Percentiles rank a stretch among this genome's conserved stretches.
Conservation (phyloP, 2,888 invertebrate genomes). For the Idaea biselata region DNA sequence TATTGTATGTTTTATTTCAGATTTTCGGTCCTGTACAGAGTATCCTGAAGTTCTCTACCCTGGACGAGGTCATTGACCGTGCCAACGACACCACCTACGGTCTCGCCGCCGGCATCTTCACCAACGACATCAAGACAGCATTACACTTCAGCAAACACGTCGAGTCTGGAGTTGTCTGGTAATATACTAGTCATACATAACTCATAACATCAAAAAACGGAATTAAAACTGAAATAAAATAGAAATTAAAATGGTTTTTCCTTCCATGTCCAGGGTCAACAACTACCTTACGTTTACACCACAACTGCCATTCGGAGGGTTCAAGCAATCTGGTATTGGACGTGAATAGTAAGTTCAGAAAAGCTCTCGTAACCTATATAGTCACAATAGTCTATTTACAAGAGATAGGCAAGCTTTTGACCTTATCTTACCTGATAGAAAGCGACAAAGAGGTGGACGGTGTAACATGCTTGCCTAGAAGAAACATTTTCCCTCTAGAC, state of each 20-base stretch:
- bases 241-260: neutral
- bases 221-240: too few relatives aligned
- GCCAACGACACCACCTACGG: conserved; percentile 91
- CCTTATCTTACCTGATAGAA: too few relatives aligned
- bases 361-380: too few relatives aligned
- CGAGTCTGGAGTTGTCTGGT: conserved; percentile 90
- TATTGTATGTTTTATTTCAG: conserved; percentile 56
- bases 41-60: conserved; percentile 88
- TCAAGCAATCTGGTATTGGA: conserved; percentile 90
- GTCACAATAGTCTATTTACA: too few relatives aligned
- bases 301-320: conserved; percentile 92
- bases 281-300: conserved; percentile 81
- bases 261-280: conserved; percentile 53
- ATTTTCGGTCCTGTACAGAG: conserved; percentile 95
- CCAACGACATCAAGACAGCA: conserved; percentile 88
- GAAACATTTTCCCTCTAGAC: too few relatives aligned
- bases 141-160: conserved; percentile 86
- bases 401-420: too few relatives aligned
- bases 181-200: conserved; percentile 18
- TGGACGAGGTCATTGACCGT: conserved; percentile 90
- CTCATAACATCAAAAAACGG: neutral
- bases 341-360: conserved; percentile 49
- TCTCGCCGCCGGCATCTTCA: conserved; percentile 90
- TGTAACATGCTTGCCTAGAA: too few relatives aligned
- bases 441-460: too few relatives aligned